Evolutionary conservation across 2,113 vertebrate species (phyloP).

Genomic region (Barbus barbus): DNA sequence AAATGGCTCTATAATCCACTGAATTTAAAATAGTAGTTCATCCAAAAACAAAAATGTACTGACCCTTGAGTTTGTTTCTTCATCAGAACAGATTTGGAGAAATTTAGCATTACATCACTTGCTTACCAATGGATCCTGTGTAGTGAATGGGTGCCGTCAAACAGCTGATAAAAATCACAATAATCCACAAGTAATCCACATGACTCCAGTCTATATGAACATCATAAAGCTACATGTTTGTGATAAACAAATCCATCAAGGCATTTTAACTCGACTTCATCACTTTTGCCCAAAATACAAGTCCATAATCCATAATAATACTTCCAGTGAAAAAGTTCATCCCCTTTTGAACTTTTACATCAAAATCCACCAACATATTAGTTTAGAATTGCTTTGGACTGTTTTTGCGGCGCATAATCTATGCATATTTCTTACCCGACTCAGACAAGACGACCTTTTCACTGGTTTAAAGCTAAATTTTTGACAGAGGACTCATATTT

Average conservation of each 20-base stretch:
- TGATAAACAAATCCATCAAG: too few relatives aligned
- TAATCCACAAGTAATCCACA: too few relatives aligned
- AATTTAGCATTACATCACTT: not conserved
- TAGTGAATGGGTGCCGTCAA: not conserved
- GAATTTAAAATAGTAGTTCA: not conserved
- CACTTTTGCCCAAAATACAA: not conserved
- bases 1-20: constrained; percentile 1
- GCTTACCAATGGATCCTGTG: not conserved
- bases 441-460: too few relatives aligned
- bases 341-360: not conserved
- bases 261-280: too few relatives aligned
- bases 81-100: not conserved
- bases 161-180: not conserved
- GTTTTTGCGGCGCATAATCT: not conserved
- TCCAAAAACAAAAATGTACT: not conserved
- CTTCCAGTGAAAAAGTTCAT: not conserved
- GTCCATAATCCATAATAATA: not conserved
- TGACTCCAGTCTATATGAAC: not conserved
- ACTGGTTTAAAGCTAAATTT: too few relatives aligned
- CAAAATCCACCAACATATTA: not conserved
- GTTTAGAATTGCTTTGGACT: not conserved
- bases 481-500: too few relatives aligned
- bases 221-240: not conserved
- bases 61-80: not conserved
- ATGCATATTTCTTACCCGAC: too few relatives aligned